A percentile compares a stretch with the other conserved stretches of the same genome.
Evolutionary conservation across 2,888 invertebrate species (phyloP).

Genomic region (Ischnura elegans): DNA sequence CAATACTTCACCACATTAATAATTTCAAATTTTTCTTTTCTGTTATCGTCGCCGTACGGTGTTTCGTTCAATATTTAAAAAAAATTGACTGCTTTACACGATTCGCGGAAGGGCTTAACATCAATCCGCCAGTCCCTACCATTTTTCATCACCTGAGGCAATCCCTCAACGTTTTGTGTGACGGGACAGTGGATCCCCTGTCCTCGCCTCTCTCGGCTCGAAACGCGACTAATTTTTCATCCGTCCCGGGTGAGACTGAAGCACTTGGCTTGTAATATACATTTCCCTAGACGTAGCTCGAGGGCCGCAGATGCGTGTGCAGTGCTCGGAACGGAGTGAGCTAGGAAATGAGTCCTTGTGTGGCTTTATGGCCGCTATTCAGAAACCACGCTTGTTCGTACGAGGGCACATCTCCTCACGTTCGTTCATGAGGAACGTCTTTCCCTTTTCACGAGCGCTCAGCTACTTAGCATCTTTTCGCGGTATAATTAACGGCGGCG

Average conservation of each 20-base stretch:
- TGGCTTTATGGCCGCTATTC: too few relatives aligned
- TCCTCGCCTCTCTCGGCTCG: background rate
- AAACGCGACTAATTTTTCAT: background rate
- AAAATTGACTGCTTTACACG: too few relatives aligned
- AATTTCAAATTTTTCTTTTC: too few relatives aligned
- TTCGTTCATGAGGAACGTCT: background rate
- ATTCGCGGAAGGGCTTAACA: too few relatives aligned
- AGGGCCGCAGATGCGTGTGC: too few relatives aligned
- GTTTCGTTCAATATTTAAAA: too few relatives aligned
- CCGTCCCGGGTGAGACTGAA: background rate
- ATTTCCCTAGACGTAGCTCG: background rate
- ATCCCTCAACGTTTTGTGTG: background rate
- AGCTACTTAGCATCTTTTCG: background rate
- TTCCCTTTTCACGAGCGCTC: background rate
- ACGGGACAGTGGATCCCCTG: background rate
- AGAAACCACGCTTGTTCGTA: background rate
- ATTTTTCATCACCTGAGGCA: background rate
- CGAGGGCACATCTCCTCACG: background rate
- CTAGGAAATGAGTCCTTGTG: too few relatives aligned
- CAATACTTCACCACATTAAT: too few relatives aligned
- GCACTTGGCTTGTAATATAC: background rate
- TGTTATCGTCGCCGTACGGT: too few relatives aligned
- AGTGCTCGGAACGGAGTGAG: too few relatives aligned
- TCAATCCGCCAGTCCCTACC: too few relatives aligned
- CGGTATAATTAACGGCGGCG: background rate